These are phyloP conservation scores for Drosophila trapezifrons DNA, from an alignment of 1,140 invertebrate species.

Conservation along the genomic window DNA sequence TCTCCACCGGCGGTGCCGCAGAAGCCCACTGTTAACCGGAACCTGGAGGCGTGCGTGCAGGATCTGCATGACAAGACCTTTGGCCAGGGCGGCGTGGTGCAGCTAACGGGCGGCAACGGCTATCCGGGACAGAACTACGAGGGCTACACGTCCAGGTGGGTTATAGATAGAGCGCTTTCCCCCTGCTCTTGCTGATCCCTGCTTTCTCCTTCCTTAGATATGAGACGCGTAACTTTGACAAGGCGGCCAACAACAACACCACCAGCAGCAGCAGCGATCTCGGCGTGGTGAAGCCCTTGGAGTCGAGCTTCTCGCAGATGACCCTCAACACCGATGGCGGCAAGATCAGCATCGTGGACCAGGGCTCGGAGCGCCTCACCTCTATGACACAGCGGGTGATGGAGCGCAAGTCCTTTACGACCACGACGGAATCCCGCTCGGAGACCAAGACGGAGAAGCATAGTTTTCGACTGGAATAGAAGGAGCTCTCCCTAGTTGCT, in stretches of 20 bases:
- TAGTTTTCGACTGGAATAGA: slow-evolving; percentile 83
- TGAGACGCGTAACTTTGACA: slow-evolving; percentile 82
- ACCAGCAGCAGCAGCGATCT: slow-evolving; percentile 56
- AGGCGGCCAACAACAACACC: slow-evolving; percentile 56
- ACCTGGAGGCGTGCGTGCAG: slow-evolving; percentile 81
- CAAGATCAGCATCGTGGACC: slow-evolving; percentile 77
- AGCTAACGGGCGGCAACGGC: slow-evolving; percentile 68
- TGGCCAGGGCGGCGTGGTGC: slow-evolving; percentile 80
- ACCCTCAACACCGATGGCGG: slow-evolving; percentile 79
- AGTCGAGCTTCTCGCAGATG: slow-evolving; percentile 80
- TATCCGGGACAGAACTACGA: slow-evolving; percentile 85
- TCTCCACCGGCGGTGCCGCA: slow-evolving; percentile 63
- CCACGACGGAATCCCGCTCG: slow-evolving; percentile 85
- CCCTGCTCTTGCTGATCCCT: not conserved
- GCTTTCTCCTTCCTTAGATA: slow-evolving; percentile 58
- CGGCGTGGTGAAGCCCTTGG: slow-evolving; percentile 66
- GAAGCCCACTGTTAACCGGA: slow-evolving; percentile 74
- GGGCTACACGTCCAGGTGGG: slow-evolving; percentile 86
- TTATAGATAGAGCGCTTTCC: not conserved
- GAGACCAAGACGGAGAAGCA: slow-evolving; percentile 84
- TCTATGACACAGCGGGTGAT: slow-evolving; percentile 85
- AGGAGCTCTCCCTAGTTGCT: slow-evolving; percentile 44
- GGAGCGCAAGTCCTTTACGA: slow-evolving; percentile 86
- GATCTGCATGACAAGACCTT: slow-evolving; percentile 84
- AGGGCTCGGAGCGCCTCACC: slow-evolving; percentile 72